Conservation (phyloP, 2,888 invertebrate species). For the Agonopterix subpropinquella region DNA sequence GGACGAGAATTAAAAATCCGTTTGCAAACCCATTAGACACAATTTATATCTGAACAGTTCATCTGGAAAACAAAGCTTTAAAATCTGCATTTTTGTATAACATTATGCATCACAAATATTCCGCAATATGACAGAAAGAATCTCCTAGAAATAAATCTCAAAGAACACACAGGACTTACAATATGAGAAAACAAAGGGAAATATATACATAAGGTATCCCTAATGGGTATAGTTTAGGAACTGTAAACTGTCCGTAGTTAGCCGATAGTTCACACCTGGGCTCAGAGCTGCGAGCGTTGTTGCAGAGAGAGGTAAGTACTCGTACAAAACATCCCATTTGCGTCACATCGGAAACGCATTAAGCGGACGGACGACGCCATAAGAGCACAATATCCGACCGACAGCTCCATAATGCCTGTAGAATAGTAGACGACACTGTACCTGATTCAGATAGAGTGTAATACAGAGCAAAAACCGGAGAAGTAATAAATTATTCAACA, state of each 20-base stretch:
- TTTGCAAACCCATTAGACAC: not conserved
- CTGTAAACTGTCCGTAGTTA: slow-evolving; percentile 25
- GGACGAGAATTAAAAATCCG: slow-evolving; percentile 1
- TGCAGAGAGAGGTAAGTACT: slow-evolving; percentile 1
- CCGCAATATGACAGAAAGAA: no score
- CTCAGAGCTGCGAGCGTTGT: slow-evolving; percentile 2
- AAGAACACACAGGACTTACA: not conserved
- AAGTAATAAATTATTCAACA: no score
- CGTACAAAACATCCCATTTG: slow-evolving; percentile 60
- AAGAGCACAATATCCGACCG: slow-evolving; percentile 68
- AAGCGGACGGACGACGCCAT: slow-evolving; percentile 51
- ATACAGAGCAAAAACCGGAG: no score
- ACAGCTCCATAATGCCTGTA: not conserved
- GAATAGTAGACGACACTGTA: no score
- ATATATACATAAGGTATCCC: not conserved
- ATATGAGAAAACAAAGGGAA: not conserved
- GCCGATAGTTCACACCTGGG: slow-evolving; percentile 33
- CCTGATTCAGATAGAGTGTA: no score
- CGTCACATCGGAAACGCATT: slow-evolving; percentile 71
- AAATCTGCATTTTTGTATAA: no score
- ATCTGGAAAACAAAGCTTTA: no score
- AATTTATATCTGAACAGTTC: no score
- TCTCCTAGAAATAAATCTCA: no score
- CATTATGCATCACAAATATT: no score
- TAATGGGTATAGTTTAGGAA: slow-evolving; percentile 10